These are phyloP conservation scores for Drosophila colorata DNA, from an alignment of 2,888 invertebrate genomes.

Conservation along the genomic window DNA sequence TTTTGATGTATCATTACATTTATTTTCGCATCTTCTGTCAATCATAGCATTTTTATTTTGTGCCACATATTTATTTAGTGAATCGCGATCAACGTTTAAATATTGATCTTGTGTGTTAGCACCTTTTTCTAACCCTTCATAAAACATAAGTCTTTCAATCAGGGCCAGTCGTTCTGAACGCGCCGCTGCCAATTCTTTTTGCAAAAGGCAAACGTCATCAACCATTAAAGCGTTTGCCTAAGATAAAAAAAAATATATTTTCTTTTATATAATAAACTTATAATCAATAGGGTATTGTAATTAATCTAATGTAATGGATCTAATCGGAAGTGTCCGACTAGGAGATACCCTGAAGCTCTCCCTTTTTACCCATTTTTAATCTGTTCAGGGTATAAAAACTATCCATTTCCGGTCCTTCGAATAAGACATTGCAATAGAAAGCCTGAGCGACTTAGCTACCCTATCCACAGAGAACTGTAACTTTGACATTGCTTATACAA, in stretches of 20 bases:
- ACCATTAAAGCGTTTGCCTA: slow-evolving; percentile 95
- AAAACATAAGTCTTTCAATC: slow-evolving; percentile 90
- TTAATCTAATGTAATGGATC: too few species aligned
- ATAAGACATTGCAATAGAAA: too few species aligned
- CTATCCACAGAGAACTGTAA: too few species aligned
- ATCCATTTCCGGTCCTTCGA: too few species aligned
- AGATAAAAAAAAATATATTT: slow-evolving; percentile 3
- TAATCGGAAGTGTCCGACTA: too few species aligned
- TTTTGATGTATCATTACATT: slow-evolving; percentile 24
- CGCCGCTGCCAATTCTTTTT: slow-evolving; percentile 91
- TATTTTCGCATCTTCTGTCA: slow-evolving; percentile 74
- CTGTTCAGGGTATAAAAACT: too few species aligned
- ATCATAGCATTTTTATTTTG: slow-evolving; percentile 18
- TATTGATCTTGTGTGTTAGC: slow-evolving; percentile 20
- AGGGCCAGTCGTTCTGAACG: slow-evolving; percentile 94
- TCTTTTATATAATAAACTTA: too few species aligned
- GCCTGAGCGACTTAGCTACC: too few species aligned
- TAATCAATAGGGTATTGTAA: too few species aligned
- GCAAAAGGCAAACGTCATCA: slow-evolving; percentile 94
- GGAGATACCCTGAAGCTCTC: too few species aligned
- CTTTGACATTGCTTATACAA: too few species aligned
- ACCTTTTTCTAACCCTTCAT: slow-evolving; percentile 86
- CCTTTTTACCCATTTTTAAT: too few species aligned
- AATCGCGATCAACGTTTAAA: slow-evolving; percentile 37
- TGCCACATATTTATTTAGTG: slow-evolving; percentile 6